Base-by-base conservation (phyloP, 2,797 vertebrate genomes). In the Macroramphosus scolopax region DNA sequence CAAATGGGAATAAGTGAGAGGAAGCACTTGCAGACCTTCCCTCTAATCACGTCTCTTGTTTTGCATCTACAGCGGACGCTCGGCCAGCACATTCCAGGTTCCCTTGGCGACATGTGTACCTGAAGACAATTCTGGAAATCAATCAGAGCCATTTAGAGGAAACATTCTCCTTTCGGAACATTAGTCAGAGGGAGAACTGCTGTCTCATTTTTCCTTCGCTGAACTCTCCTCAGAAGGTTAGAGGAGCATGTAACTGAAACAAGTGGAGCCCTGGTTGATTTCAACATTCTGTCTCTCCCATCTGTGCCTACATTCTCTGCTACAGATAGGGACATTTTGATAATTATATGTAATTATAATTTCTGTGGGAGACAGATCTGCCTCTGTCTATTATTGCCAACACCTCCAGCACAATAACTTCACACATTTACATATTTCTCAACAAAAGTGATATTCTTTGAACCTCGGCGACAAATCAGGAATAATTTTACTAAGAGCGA, bases 271-370 rank as follows among this genome's bases (percentile, higher is more conserved):
- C 65, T 78, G 59, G 4, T 77, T 72, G 72, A 79, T 84, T 82
- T 77, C 78, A 81, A 63, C 63, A 40, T 72, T 78, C 77, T 73
- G 63, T 70, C 73, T 71, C 73, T 70, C 78, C 77, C 78, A 76
- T 81, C 81, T 70, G 77, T 87, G 83, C 84, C 87, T 82, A 80
- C 82, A 77, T 83, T 72, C 79, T 80, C 75, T 56, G 77, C 81
- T 60, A 82, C 85, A 82, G 81, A 86, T 86, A 84, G 79, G 82
- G 78, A 82, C 81, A 50, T 83, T 85, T 83, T 80, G 80, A 83
- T 87, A 87, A 89, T 89, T 86, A 82, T 77, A 86, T 89, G 46
- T 75, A 80, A 89, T 89, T 87, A 88, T 83, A 84, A 84, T 87
- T 87, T 82, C 84, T 83, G 82, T 81, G 84, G 84, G 85, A 87